A percentile compares a stretch with the other conserved stretches of the same genome.
phyloP scores from a whole-genome alignment of 2,113 vertebrate genomes.

The Ellobius talpinus region DNA sequence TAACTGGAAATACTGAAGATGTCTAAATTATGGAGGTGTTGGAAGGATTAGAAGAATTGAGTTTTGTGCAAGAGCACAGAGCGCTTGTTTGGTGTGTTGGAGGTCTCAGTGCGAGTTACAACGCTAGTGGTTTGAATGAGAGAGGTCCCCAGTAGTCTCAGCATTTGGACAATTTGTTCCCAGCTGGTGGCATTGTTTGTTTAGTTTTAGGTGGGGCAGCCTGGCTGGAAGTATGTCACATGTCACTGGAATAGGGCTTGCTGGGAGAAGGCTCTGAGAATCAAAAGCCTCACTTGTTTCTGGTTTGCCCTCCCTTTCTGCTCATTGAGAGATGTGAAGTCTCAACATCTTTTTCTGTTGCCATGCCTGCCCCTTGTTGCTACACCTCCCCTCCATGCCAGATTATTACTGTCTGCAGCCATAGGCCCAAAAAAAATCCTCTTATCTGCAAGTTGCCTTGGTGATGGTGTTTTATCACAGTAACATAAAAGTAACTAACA shows the following conservation, averaged over 20 bases:
- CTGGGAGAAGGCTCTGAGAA: neutral
- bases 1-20: neutral
- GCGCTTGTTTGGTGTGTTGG: neutral
- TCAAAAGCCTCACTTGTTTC: neutral
- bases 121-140: neutral
- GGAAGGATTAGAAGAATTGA: neutral
- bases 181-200: neutral
- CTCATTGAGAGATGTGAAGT: neutral
- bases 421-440: neutral
- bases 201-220: neutral
- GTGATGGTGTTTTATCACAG: neutral
- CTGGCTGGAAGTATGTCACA: neutral
- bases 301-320: neutral
- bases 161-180: neutral
- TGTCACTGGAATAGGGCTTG: neutral
- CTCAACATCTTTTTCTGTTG: neutral
- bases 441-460: neutral
- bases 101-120: neutral
- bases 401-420: neutral
- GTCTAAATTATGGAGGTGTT: neutral
- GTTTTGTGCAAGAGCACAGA: neutral
- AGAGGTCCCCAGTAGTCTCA: neutral
- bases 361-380: neutral
- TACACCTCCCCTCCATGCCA: neutral
- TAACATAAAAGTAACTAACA: neutral